A percentile compares a stretch with the other conserved stretches of the same genome.
Conservation (phyloP, 2,113 vertebrate species). For the Megaptera novaeangliae region DNA sequence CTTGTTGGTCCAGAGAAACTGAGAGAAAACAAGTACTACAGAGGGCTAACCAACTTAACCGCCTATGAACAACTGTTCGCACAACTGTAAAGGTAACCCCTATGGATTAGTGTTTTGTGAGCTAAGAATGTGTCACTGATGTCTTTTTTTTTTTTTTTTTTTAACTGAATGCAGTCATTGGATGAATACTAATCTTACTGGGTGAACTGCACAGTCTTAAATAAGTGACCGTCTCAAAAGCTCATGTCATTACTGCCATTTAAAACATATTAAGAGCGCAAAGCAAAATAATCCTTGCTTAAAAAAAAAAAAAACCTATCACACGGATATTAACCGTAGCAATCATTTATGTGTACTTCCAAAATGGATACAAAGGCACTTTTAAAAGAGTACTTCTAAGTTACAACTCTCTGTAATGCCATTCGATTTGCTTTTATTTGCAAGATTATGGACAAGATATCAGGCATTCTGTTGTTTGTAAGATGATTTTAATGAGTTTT, state of each 20-base stretch:
- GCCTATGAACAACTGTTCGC: neutral
- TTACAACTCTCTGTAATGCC: neutral
- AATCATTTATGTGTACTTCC: neutral
- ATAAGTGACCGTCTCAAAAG: neutral
- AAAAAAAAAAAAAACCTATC: slow-evolving; percentile 20
- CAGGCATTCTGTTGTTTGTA: neutral
- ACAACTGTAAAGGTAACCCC: neutral
- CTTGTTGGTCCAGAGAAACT: neutral
- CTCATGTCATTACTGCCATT: neutral
- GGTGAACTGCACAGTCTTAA: neutral
- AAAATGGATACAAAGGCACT: neutral
- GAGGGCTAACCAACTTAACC: neutral
- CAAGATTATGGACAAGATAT: slow-evolving; percentile 16
- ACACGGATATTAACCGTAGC: neutral
- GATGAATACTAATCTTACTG: neutral
- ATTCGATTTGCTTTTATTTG: slow-evolving; percentile 32
- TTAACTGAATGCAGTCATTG: neutral
- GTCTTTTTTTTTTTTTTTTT: neutral
- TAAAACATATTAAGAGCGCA: neutral
- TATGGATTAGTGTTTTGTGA: neutral
- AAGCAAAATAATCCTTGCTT: neutral
- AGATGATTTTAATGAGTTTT: slow-evolving; percentile 50
- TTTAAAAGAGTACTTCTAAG: neutral
- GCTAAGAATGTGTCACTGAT: neutral
- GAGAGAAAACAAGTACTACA: neutral